Evolutionary conservation across 2,888 invertebrate genomes (phyloP).

Genomic region (Drosophila gaucha): DNA sequence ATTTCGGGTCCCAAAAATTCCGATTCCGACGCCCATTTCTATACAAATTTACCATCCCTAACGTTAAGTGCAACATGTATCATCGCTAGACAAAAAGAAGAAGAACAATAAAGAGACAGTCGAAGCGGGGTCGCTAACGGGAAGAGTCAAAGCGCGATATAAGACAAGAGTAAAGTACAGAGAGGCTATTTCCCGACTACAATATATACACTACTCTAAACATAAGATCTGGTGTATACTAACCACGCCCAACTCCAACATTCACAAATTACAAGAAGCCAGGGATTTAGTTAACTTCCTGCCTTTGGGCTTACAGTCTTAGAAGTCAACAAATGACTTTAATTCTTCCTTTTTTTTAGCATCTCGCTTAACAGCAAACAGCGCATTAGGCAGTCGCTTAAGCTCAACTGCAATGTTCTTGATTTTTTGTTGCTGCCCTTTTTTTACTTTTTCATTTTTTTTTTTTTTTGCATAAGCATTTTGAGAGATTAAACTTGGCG

Average conservation of each 20-base stretch:
- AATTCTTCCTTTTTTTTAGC: background rate
- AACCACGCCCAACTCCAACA: background rate
- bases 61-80: no score
- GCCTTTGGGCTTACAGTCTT: background rate
- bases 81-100: no score
- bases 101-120: no score
- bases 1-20: no score
- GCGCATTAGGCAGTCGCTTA: background rate
- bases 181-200: no score
- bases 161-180: no score
- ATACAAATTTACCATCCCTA: no score
- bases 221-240: background rate
- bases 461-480: constrained; percentile 75
- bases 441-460: constrained; percentile 37
- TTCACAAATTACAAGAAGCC: no score
- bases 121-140: no score
- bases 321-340: no score
- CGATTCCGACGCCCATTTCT: no score
- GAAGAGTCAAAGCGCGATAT: no score
- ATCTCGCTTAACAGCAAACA: background rate
- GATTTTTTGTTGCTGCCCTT: constrained; percentile 48
- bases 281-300: background rate
- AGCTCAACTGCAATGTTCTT: background rate
- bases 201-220: background rate
- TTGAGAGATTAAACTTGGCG: constrained; percentile 80